These are phyloP conservation scores for Dendroctonus ponderosae DNA, from an alignment of 1,140 invertebrate genomes.

Conservation along the genomic window DNA sequence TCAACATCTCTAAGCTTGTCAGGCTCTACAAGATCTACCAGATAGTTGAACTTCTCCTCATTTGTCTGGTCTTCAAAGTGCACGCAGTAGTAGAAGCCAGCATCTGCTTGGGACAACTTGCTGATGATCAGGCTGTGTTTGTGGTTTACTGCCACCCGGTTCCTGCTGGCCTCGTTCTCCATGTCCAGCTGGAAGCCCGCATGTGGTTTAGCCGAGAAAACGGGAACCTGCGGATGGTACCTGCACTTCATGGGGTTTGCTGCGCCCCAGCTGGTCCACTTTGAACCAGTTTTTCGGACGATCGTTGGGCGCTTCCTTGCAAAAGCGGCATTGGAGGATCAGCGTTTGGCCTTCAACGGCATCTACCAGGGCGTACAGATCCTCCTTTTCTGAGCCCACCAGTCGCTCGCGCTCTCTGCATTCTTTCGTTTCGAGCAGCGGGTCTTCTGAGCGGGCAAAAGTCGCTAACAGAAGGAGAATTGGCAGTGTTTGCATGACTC, in stretches of 20 bases:
- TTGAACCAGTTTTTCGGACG: slow-evolving; percentile 56
- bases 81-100: slow-evolving; percentile 56
- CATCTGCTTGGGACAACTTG: slow-evolving; percentile 48
- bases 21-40: slow-evolving; percentile 47
- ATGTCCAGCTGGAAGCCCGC: slow-evolving; percentile 48
- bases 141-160: slow-evolving; percentile 49
- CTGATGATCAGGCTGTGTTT: slow-evolving; percentile 53
- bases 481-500: too few species aligned
- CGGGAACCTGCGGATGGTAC: slow-evolving; percentile 1
- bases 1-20: slow-evolving; percentile 13
- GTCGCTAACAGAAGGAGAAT: neutral
- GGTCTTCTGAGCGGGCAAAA: slow-evolving; percentile 11
- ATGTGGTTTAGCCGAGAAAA: neutral
- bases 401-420: slow-evolving; percentile 53
- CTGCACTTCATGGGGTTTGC: slow-evolving; percentile 47
- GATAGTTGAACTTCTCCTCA: slow-evolving; percentile 56
- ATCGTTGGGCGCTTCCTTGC: slow-evolving; percentile 49
- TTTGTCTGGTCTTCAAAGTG: slow-evolving; percentile 50
- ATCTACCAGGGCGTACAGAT: slow-evolving; percentile 53
- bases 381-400: slow-evolving; percentile 50
- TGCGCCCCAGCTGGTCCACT: slow-evolving; percentile 49
- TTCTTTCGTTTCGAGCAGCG: slow-evolving; percentile 36
- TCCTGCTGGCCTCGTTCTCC: slow-evolving; percentile 52
- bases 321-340: slow-evolving; percentile 53
- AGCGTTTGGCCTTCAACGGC: slow-evolving; percentile 50